Evolutionary conservation across 2,113 vertebrate genomes (phyloP).

Genomic region (Pongo abelii): DNA sequence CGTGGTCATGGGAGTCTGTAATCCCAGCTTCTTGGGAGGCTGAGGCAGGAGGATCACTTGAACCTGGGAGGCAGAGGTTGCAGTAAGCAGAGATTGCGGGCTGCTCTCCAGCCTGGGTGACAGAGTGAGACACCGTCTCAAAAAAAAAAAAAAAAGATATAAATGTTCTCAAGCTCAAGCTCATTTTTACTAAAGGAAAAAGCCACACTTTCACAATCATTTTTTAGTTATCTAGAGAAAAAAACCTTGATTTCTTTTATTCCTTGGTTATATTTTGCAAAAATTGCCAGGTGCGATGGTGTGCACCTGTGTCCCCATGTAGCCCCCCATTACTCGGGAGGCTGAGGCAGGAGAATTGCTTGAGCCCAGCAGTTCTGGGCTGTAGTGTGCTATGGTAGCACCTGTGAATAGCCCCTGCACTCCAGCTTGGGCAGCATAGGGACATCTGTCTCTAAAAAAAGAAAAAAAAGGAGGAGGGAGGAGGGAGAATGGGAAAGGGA

Average conservation of each 20-base stretch:
- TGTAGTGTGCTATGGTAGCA: background rate
- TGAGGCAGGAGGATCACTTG: too few relatives aligned
- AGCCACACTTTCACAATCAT: background rate
- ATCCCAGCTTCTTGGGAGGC: too few relatives aligned
- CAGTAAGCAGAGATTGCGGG: too few relatives aligned
- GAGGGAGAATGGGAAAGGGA: too few relatives aligned
- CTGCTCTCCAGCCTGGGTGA: too few relatives aligned
- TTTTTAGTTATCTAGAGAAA: constrained; percentile 6
- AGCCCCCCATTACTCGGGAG: background rate
- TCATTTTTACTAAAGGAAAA: constrained; percentile 10
- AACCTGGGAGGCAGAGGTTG: too few relatives aligned
- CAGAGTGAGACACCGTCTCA: too few relatives aligned
- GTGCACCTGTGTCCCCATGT: background rate
- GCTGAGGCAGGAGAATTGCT: background rate
- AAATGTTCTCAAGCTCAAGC: background rate
- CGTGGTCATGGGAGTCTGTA: too few relatives aligned
- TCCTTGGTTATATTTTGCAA: constrained; percentile 20
- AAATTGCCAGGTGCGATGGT: background rate
- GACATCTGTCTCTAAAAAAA: background rate
- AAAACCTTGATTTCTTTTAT: background rate
- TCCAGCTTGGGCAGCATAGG: background rate
- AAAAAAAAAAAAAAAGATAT: too few relatives aligned
- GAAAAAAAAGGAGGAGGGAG: too few relatives aligned
- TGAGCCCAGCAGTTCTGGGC: background rate
- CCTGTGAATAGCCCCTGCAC: background rate